These are phyloP conservation scores for Eupsittula cactorum DNA, from an alignment of 2,113 vertebrate genomes.

Conservation along the genomic window DNA sequence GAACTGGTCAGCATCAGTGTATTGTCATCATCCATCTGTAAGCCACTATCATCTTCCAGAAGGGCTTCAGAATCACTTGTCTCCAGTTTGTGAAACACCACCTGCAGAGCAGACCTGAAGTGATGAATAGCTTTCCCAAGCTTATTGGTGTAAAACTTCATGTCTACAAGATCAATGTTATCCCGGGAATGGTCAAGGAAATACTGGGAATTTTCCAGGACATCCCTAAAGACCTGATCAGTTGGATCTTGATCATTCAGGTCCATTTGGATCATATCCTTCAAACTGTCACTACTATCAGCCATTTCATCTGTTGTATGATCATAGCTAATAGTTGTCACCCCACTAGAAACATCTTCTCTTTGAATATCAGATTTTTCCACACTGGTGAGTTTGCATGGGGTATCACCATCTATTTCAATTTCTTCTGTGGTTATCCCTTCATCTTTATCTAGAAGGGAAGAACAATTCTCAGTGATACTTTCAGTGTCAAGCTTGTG, in stretches of 20 bases:
- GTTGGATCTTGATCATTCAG: constrained; percentile 77
- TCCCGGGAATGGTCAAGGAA: constrained; percentile 70
- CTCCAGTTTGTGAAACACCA: constrained; percentile 88
- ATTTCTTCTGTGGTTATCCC: constrained; percentile 30
- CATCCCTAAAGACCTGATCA: constrained; percentile 76
- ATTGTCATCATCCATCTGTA: constrained; percentile 73
- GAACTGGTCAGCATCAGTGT: constrained; percentile 57
- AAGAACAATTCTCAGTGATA: background rate
- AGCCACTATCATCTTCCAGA: constrained; percentile 73
- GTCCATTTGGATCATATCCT: constrained; percentile 81
- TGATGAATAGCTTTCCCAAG: constrained; percentile 85
- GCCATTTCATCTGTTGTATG: constrained; percentile 65
- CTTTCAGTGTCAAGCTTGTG: background rate
- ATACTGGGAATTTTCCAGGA: constrained; percentile 78
- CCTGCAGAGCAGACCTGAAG: constrained; percentile 85
- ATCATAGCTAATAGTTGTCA: constrained; percentile 65
- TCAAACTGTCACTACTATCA: constrained; percentile 73
- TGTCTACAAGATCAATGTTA: constrained; percentile 73
- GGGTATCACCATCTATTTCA: constrained; percentile 25
- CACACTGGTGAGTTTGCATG: constrained; percentile 60
- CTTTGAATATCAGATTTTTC: constrained; percentile 73
- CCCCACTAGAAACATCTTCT: constrained; percentile 71
- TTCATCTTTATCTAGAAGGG: constrained; percentile 56
- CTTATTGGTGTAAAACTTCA: constrained; percentile 83
- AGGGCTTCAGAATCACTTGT: constrained; percentile 72